phyloP scores from a whole-genome alignment of 2,888 invertebrate genomes.

The Schizaphis graminum region DNA sequence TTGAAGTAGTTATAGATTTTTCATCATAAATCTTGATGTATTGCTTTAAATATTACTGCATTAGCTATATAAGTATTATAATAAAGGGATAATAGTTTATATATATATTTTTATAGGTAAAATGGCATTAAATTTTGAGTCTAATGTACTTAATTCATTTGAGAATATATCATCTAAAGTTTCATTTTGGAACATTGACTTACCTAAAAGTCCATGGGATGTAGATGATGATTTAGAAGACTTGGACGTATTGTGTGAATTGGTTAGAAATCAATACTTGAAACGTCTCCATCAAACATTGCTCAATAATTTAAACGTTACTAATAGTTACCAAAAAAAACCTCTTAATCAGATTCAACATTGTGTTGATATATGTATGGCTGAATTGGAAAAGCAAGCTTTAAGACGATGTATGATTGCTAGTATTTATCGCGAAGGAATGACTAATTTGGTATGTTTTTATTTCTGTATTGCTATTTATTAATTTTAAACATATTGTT shows the following conservation, averaged over 20 bases:
- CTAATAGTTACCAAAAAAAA: not conserved
- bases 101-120: slow-evolving; percentile 19
- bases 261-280: slow-evolving; percentile 58
- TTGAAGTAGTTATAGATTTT: not conserved
- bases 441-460: slow-evolving; percentile 68
- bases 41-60: not conserved
- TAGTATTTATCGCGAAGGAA: slow-evolving; percentile 68
- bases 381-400: slow-evolving; percentile 68
- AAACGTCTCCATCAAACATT: slow-evolving; percentile 55
- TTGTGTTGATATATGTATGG: slow-evolving; percentile 41
- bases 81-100: not conserved
- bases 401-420: slow-evolving; percentile 69
- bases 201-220: slow-evolving; percentile 43
- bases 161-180: slow-evolving; percentile 22
- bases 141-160: not conserved
- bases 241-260: slow-evolving; percentile 37
- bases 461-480: not conserved
- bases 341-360: slow-evolving; percentile 1
- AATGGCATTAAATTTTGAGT: not conserved
- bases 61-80: not conserved
- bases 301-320: slow-evolving; percentile 31
- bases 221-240: slow-evolving; percentile 41
- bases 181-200: slow-evolving; percentile 32
- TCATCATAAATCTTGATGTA: not conserved
- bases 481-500: not conserved